Evolutionary conservation across 2,797 vertebrate species (phyloP).

Genomic region (Vipera ursinii): DNA sequence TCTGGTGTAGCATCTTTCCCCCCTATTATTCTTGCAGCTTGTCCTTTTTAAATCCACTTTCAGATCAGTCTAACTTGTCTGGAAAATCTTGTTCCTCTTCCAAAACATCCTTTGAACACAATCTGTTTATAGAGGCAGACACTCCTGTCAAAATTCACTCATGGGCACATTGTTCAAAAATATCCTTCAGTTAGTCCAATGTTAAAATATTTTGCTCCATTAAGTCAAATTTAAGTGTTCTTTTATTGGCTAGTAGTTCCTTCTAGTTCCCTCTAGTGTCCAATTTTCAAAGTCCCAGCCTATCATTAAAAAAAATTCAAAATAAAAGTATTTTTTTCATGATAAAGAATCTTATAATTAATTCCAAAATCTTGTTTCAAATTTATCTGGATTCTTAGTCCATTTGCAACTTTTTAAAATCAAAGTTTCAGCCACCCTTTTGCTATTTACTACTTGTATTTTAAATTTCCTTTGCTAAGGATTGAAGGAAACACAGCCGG

Average conservation of each 20-base stretch:
- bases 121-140: background rate
- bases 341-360: background rate
- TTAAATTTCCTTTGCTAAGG: background rate
- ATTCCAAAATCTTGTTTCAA: background rate
- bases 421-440: background rate
- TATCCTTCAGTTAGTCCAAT: background rate
- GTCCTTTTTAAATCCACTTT: background rate
- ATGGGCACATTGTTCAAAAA: background rate
- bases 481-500: background rate
- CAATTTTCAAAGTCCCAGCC: background rate
- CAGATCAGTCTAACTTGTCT: background rate
- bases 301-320: background rate
- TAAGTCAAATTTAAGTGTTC: background rate
- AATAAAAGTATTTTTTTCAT: background rate
- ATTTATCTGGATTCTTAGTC: background rate
- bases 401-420: background rate
- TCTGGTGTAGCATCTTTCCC: background rate
- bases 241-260: background rate
- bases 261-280: background rate
- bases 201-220: background rate
- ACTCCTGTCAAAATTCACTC: background rate
- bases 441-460: background rate
- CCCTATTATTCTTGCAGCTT: background rate
- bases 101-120: background rate
- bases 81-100: background rate